A percentile compares a stretch with the other conserved stretches of the same genome.
Conservation (phyloP, 2,888 invertebrate genomes). For the Coleophora deauratella region DNA sequence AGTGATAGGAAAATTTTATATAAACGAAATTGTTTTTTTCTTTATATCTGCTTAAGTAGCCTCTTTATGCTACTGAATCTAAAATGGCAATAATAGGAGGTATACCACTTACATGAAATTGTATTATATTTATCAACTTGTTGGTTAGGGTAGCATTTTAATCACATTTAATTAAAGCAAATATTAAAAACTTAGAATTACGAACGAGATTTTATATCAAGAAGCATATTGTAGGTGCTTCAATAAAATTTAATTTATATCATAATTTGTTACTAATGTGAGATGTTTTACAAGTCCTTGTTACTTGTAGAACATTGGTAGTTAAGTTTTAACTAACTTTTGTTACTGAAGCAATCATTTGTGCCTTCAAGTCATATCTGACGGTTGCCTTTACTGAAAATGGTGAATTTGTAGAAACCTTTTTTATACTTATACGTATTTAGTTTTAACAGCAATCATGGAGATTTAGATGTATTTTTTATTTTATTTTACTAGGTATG, state of each 20-base stretch:
- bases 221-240: constrained; percentile 45
- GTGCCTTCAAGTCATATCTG: constrained; percentile 71
- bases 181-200: constrained; percentile 42
- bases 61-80: constrained; percentile 29
- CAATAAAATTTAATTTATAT: constrained; percentile 30
- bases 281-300: background rate
- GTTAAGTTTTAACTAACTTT: constrained; percentile 33
- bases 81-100: constrained; percentile 68
- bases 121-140: constrained; percentile 55
- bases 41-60: constrained; percentile 34
- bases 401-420: constrained; percentile 48
- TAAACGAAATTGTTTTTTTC: constrained; percentile 45
- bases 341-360: constrained; percentile 38
- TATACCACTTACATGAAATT: constrained; percentile 49
- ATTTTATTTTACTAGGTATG: constrained; percentile 31
- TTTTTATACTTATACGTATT: constrained; percentile 50
- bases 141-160: constrained; percentile 45
- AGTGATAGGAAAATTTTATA: constrained; percentile 32
- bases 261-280: constrained; percentile 20
- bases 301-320: constrained; percentile 4
- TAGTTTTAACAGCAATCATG: constrained; percentile 38
- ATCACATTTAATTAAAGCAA: constrained; percentile 37
- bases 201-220: constrained; percentile 37
- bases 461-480: constrained; percentile 39
- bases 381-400: constrained; percentile 58